Evolutionary conservation across 2,888 invertebrate genomes (phyloP).

Genomic region (Drosophila merina): DNA sequence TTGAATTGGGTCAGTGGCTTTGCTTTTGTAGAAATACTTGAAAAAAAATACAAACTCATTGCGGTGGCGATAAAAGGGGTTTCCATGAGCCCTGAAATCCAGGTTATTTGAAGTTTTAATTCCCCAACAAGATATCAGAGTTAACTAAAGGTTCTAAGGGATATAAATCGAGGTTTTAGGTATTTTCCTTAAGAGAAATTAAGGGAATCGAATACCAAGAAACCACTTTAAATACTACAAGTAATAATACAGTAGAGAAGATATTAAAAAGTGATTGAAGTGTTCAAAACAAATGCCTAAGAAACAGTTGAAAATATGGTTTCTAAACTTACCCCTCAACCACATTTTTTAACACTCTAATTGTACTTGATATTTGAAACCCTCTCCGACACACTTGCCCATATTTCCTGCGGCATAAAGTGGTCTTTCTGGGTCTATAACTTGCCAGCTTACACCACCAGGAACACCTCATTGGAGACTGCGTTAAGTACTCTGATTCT

Average conservation of each 20-base stretch:
- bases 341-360: too few species aligned
- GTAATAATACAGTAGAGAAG: too few species aligned
- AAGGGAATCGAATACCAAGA: too few species aligned
- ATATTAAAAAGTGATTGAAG: too few species aligned
- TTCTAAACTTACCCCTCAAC: neutral
- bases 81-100: constrained; percentile 3
- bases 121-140: constrained; percentile 1
- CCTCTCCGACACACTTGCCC: constrained; percentile 24
- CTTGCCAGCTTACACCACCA: constrained; percentile 31
- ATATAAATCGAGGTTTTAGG: too few species aligned
- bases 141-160: too few species aligned
- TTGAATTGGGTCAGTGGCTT: constrained; percentile 40
- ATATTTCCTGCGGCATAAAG: constrained; percentile 13
- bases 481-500: constrained; percentile 40
- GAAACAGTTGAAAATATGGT: too few species aligned
- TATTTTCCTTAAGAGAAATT: too few species aligned
- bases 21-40: constrained; percentile 12
- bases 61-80: constrained; percentile 56
- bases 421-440: constrained; percentile 11
- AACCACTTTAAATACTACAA: too few species aligned
- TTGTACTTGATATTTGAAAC: neutral
- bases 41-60: constrained; percentile 20
- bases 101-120: constrained; percentile 18
- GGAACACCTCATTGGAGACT: constrained; percentile 18
- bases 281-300: too few species aligned